phyloP scores from a whole-genome alignment of 2,888 invertebrate species.

The Magallana nippona region DNA sequence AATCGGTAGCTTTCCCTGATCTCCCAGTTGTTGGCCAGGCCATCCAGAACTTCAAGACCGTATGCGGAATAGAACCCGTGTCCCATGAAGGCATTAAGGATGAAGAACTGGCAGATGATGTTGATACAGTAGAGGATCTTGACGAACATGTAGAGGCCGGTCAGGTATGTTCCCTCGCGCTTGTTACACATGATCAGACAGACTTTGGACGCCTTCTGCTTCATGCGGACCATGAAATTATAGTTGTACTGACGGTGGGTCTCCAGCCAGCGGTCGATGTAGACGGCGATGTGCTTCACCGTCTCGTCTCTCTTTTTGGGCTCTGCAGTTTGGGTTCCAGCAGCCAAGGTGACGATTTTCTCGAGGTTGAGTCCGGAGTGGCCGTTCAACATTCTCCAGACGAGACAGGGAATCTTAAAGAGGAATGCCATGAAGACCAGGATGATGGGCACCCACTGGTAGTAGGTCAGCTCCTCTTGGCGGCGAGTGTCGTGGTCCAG shows the following conservation, averaged over 20 bases:
- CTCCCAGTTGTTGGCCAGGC: conserved; percentile 62
- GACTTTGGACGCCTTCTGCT: conserved; percentile 67
- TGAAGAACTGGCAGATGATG: conserved; percentile 72
- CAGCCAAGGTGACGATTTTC: conserved; percentile 71
- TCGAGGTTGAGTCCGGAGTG: conserved; percentile 73
- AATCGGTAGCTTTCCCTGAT: conserved; percentile 71
- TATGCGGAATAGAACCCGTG: conserved; percentile 70
- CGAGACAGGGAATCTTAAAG: conserved; percentile 81
- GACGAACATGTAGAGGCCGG: conserved; percentile 72
- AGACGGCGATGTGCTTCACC: conserved; percentile 67
- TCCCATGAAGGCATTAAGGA: conserved; percentile 73
- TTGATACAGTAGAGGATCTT: conserved; percentile 72
- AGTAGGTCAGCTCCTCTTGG: conserved; percentile 72
- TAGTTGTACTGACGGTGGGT: conserved; percentile 70
- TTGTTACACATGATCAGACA: conserved; percentile 71
- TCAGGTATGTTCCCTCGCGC: conserved; percentile 73
- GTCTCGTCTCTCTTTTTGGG: conserved; percentile 68
- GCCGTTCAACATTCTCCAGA: conserved; percentile 80
- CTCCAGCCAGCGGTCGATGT: conserved; percentile 74
- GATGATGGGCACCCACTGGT: conserved; percentile 80
- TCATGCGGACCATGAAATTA: conserved; percentile 69
- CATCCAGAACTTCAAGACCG: conserved; percentile 69
- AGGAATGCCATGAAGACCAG: conserved; percentile 81
- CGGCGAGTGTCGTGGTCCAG: conserved; percentile 64
- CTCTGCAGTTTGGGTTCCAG: conserved; percentile 68